A percentile compares a stretch with the other conserved stretches of the same genome.
These are phyloP conservation scores for Epizoanthus rinbou DNA, from an alignment of 92 coral and sea anemone species.

Conservation along the genomic window DNA sequence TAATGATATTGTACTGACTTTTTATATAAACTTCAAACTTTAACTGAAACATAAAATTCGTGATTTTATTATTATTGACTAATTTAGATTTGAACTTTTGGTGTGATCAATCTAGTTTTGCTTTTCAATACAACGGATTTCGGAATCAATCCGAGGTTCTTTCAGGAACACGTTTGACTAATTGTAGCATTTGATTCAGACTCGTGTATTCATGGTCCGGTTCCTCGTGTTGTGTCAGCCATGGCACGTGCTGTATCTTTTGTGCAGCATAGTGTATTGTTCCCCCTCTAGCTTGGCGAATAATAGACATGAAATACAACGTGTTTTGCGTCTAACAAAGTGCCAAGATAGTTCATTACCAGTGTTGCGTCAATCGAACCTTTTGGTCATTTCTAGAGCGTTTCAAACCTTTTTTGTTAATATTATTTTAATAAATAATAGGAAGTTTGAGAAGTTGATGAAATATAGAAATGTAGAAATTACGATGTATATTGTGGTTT, in stretches of 20 bases:
- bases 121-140: background rate
- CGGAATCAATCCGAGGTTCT: background rate
- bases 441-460: no score
- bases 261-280: constrained; percentile 26
- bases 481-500: no score
- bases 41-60: no score
- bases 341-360: constrained; percentile 10
- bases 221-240: constrained; percentile 9
- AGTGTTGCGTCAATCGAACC: background rate
- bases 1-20: background rate
- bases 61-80: no score
- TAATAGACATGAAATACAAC: constrained; percentile 25
- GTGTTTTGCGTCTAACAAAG: constrained; percentile 36
- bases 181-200: background rate
- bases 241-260: constrained; percentile 30
- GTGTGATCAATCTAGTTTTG: no score
- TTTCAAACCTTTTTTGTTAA: background rate
- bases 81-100: no score
- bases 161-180: background rate
- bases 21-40: background rate
- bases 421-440: no score
- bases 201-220: constrained; percentile 16
- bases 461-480: no score
- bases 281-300: background rate
- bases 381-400: background rate